A percentile compares a stretch with the other conserved stretches of the same genome.
phyloP scores from a whole-genome alignment of 2,113 vertebrate species.

The Callithrix jacchus region DNA sequence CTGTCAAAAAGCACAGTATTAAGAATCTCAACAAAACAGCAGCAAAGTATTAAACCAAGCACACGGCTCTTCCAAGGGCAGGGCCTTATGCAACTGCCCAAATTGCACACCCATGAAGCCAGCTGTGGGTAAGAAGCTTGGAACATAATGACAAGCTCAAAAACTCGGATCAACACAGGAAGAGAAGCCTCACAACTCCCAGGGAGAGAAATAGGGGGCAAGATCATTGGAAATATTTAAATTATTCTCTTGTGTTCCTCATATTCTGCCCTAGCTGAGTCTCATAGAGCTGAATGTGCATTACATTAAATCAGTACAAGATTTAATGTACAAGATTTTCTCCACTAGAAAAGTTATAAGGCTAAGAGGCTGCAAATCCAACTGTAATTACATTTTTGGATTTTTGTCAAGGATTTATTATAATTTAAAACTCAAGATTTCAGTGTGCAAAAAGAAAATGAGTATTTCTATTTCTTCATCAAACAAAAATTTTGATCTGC shows the following conservation, averaged over 20 bases:
- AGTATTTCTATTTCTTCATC: neutral
- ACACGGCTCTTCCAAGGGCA: neutral
- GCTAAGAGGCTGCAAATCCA: neutral
- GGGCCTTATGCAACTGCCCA: neutral
- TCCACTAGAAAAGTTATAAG: neutral
- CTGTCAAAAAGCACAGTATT: neutral
- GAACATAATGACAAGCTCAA: neutral
- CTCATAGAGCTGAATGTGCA: neutral
- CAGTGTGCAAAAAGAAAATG: constrained; percentile 8
- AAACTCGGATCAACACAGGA: neutral
- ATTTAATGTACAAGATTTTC: neutral
- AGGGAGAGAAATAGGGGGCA: neutral
- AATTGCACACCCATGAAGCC: neutral
- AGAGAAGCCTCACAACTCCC: neutral
- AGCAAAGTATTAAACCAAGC: neutral
- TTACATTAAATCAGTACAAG: neutral
- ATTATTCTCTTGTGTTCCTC: neutral
- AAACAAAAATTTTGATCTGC: neutral
- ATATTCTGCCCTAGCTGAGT: neutral
- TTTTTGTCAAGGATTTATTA: neutral
- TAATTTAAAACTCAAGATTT: constrained; percentile 23
- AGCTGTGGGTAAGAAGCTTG: neutral
- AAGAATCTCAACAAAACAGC: neutral
- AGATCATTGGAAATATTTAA: neutral
- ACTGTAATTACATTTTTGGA: neutral